phyloP scores from a whole-genome alignment of 1,140 invertebrate species.

The Anthonomus grandis region DNA sequence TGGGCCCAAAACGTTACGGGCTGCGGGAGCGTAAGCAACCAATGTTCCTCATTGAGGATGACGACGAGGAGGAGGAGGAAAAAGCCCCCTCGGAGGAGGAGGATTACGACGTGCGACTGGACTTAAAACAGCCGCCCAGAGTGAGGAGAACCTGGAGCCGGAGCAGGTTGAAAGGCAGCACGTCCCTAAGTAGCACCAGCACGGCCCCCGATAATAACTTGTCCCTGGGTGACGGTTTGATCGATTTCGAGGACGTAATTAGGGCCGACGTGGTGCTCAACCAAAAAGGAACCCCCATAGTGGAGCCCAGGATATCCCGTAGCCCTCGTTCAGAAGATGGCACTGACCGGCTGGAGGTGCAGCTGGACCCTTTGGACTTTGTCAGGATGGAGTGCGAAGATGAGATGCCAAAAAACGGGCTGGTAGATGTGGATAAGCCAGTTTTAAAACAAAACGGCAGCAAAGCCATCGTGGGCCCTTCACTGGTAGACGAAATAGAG shows the following conservation, averaged over 20 bases:
- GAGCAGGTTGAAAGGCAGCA: no score
- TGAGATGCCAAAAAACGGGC: background rate
- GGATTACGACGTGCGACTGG: conserved; percentile 28
- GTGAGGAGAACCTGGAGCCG: background rate
- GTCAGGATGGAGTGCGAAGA: conserved; percentile 1
- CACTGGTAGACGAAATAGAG: conserved; percentile 12
- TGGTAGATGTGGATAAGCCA: background rate
- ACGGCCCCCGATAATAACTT: background rate
- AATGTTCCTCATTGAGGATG: conserved; percentile 31
- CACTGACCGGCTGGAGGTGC: conserved; percentile 22
- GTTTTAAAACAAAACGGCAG: background rate
- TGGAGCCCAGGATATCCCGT: background rate
- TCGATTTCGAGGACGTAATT: conserved; percentile 40
- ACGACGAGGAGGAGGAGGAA: conserved; percentile 35
- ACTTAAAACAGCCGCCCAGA: conserved; percentile 4
- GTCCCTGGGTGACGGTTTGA: conserved; percentile 11
- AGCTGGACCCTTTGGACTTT: conserved; percentile 19
- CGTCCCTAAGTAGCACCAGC: background rate
- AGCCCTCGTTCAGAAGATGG: conserved; percentile 9
- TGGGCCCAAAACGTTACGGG: conserved; percentile 35
- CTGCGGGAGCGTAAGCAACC: conserved; percentile 32
- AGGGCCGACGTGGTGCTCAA: conserved; percentile 38
- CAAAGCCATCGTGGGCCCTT: background rate
- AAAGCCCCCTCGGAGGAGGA: conserved; percentile 28
- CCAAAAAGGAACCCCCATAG: conserved; percentile 10